phyloP scores from a whole-genome alignment of 2,797 vertebrate species.

The Sebastes alutus region DNA sequence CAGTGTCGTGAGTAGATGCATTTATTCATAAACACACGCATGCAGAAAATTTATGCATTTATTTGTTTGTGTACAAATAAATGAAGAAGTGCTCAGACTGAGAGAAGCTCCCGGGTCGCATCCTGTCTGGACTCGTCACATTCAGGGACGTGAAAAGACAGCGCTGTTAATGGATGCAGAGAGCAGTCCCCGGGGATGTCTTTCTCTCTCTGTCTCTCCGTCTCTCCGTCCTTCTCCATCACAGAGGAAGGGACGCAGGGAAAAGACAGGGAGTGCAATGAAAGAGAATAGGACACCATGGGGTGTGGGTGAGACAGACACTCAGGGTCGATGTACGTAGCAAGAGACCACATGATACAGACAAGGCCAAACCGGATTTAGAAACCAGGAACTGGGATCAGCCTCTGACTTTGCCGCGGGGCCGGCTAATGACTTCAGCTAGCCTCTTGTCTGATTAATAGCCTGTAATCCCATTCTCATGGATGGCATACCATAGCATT shows the following conservation, averaged over 20 bases:
- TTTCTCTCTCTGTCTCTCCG: constrained; percentile 11
- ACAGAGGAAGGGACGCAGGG: constrained; percentile 26
- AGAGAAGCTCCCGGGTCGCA: constrained; percentile 41
- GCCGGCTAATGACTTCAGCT: constrained; percentile 68
- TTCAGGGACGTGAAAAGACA: constrained; percentile 52
- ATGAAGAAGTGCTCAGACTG: constrained; percentile 10
- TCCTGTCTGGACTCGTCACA: constrained; percentile 64
- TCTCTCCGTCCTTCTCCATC: constrained; percentile 31
- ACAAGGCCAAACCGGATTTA: constrained; percentile 61
- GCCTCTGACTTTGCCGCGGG: constrained; percentile 61
- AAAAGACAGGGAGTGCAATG: constrained; percentile 17
- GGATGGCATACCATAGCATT: constrained; percentile 65
- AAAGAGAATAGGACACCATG: constrained; percentile 24
- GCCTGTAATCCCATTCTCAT: constrained; percentile 80
- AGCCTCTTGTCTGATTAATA: constrained; percentile 76
- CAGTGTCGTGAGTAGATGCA: constrained; percentile 29
- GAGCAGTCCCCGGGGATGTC: constrained; percentile 40
- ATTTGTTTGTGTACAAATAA: constrained; percentile 56
- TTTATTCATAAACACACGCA: constrained; percentile 57
- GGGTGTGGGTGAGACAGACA: constrained; percentile 29
- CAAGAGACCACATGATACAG: constrained; percentile 7
- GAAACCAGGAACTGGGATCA: constrained; percentile 50
- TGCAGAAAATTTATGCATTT: constrained; percentile 43
- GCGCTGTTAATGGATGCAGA: constrained; percentile 55
- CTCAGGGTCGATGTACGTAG: constrained; percentile 2